Percentiles rank a stretch among this genome's conserved stretches.
phyloP scores from a whole-genome alignment of 2,888 invertebrate species.

The Lapara coniferarum region DNA sequence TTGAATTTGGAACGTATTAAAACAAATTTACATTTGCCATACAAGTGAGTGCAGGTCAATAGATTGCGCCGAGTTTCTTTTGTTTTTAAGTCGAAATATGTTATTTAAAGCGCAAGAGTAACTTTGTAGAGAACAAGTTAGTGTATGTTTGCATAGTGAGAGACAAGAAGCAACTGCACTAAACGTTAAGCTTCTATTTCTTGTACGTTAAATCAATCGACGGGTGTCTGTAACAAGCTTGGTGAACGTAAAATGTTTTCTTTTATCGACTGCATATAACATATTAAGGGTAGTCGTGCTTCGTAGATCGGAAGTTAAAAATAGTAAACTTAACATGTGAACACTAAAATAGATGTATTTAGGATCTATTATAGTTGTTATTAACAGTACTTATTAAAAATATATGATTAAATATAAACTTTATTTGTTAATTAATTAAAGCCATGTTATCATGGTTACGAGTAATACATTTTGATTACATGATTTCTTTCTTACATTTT shows the following conservation, averaged over 20 bases:
- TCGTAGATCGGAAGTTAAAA: not conserved
- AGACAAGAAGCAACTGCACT: slow-evolving; percentile 71
- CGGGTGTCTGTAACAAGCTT: slow-evolving; percentile 48
- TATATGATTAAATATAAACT: not conserved
- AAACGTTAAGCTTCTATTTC: slow-evolving; percentile 58
- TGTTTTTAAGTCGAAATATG: slow-evolving; percentile 30
- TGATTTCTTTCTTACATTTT: not conserved
- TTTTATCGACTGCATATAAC: slow-evolving; percentile 27
- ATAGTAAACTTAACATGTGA: not conserved
- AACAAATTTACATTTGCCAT: slow-evolving; percentile 44
- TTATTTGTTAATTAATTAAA: no score
- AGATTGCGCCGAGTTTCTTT: slow-evolving; percentile 43
- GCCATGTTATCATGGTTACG: no score
- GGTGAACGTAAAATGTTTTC: slow-evolving; percentile 43
- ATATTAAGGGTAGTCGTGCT: slow-evolving; percentile 3
- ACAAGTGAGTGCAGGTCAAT: slow-evolving; percentile 35
- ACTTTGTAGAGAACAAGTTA: slow-evolving; percentile 44
- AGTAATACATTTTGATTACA: not conserved
- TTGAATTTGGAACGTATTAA: slow-evolving; percentile 44
- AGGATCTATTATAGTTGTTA: not conserved
- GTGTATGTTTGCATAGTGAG: slow-evolving; percentile 64
- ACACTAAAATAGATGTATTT: not conserved
- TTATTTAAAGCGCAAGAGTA: slow-evolving; percentile 32
- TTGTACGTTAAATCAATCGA: slow-evolving; percentile 62
- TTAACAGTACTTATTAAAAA: not conserved